Conservation (phyloP, 1,140 invertebrate genomes). For the Lucilia cuprina region DNA sequence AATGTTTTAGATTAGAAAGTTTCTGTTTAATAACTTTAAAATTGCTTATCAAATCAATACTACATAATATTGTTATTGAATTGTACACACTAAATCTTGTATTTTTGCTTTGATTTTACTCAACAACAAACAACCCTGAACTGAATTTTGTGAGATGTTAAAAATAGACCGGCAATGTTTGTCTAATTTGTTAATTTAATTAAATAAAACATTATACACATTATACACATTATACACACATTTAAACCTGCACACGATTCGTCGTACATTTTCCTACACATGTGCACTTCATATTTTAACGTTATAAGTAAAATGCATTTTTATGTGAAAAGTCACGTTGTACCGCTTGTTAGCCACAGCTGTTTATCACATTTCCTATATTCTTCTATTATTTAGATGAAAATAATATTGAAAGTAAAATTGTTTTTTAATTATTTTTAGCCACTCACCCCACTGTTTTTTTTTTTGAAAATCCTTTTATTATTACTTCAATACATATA, state of each 20-base stretch:
- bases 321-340: background rate
- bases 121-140: conserved; percentile 18
- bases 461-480: background rate
- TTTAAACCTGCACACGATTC: no score
- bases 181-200: conserved; percentile 29
- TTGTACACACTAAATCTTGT: background rate
- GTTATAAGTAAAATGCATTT: background rate
- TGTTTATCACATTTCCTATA: background rate
- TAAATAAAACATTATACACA: background rate
- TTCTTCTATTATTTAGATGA: background rate
- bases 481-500: no score
- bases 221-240: no score
- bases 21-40: background rate
- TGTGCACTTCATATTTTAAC: background rate
- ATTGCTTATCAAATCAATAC: background rate
- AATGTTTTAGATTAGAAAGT: conserved; percentile 1
- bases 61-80: background rate
- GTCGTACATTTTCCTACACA: no score
- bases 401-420: background rate
- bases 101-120: background rate
- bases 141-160: background rate
- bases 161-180: conserved; percentile 21
- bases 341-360: background rate
- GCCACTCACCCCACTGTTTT: background rate
- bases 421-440: background rate